Conservation (phyloP, 1,140 invertebrate genomes). For the Trachelipus rathkii region DNA sequence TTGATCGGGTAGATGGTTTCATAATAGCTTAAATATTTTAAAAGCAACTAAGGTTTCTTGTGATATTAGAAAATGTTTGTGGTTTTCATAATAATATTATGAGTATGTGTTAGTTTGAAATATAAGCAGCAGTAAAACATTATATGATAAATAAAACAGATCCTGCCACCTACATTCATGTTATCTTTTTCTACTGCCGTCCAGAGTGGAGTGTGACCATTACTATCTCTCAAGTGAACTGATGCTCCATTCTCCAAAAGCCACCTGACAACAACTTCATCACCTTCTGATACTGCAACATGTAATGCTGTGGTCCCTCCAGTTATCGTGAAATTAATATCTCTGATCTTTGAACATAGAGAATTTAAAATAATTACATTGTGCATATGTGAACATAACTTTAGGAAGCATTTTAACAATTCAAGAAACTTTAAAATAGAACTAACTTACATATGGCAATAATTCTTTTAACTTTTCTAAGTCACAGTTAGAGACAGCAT, state of each 20-base stretch:
- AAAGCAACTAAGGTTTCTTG: too few species aligned
- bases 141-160: too few species aligned
- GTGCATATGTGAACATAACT: background rate
- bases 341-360: conserved; percentile 62
- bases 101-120: too few species aligned
- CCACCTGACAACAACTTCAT: conserved; percentile 64
- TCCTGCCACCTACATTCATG: conserved; percentile 27
- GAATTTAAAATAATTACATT: background rate
- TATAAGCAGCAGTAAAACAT: too few species aligned
- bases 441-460: conserved; percentile 28
- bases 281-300: conserved; percentile 69
- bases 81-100: too few species aligned
- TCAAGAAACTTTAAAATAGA: background rate
- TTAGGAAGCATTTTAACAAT: background rate
- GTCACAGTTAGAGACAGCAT: conserved; percentile 66
- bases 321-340: conserved; percentile 56
- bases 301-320: conserved; percentile 70
- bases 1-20: too few species aligned
- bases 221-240: conserved; percentile 71
- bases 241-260: conserved; percentile 74
- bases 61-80: too few species aligned
- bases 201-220: conserved; percentile 59
- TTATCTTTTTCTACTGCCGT: conserved; percentile 62
- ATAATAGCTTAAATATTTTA: too few species aligned
- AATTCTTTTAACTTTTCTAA: conserved; percentile 51